These are phyloP conservation scores for Lepidurus arcticus DNA, from an alignment of 1,140 invertebrate genomes.

Conservation along the genomic window DNA sequence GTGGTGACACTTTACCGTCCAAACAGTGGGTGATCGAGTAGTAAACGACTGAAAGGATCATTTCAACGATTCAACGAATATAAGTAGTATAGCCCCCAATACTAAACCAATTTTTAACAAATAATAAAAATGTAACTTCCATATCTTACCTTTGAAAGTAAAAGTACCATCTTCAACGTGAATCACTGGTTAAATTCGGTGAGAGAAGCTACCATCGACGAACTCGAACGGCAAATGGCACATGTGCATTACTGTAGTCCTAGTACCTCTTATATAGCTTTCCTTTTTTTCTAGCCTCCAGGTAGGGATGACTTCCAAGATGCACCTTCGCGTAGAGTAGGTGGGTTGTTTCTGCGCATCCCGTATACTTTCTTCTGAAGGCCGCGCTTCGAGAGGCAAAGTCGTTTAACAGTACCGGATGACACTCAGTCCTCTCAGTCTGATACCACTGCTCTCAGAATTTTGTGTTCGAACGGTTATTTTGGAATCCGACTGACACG, in stretches of 20 bases:
- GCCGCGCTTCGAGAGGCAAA: not conserved
- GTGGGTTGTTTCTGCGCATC: not conserved
- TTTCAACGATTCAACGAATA: too few relatives aligned
- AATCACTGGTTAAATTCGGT: not conserved
- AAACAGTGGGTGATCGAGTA: too few relatives aligned
- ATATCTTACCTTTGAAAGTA: not conserved
- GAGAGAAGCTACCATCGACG: not conserved
- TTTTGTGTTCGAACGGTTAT: not conserved
- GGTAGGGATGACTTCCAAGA: not conserved
- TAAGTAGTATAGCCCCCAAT: too few relatives aligned
- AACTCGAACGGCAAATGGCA: conserved; percentile 2
- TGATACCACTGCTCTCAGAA: too few relatives aligned
- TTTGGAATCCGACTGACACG: not conserved
- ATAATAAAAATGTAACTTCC: not conserved
- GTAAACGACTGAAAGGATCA: too few relatives aligned
- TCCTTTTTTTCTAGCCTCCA: not conserved
- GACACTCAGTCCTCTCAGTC: too few relatives aligned
- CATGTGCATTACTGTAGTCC: not conserved
- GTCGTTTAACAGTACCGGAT: not conserved
- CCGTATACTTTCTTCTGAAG: not conserved
- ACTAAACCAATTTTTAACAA: too few relatives aligned
- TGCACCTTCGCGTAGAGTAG: not conserved
- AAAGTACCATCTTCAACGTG: not conserved
- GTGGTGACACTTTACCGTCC: too few relatives aligned
- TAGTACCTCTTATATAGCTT: conserved; percentile 3